phyloP scores from a whole-genome alignment of 2,888 invertebrate genomes.

The Rugalucina vietnamica region DNA sequence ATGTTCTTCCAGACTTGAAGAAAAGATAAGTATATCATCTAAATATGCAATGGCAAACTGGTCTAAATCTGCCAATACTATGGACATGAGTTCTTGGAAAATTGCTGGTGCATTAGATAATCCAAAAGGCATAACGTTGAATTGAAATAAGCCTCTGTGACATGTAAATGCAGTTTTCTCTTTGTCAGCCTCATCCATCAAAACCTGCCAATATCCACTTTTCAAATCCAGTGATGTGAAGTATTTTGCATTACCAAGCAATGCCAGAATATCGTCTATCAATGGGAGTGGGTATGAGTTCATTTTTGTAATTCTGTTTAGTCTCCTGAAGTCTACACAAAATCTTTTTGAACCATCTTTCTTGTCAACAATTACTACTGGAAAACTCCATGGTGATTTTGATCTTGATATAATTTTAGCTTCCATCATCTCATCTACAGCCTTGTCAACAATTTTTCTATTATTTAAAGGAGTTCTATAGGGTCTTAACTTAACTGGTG shows the following conservation, averaged over 20 bases:
- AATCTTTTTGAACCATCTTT: slow-evolving; percentile 25
- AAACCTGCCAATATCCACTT: slow-evolving; percentile 38
- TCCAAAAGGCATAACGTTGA: slow-evolving; percentile 42
- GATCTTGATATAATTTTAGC: slow-evolving; percentile 13
- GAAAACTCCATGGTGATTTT: slow-evolving; percentile 2
- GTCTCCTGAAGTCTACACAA: slow-evolving; percentile 29
- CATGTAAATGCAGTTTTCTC: slow-evolving; percentile 49
- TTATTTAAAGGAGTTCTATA: slow-evolving; percentile 32
- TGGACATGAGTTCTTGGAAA: slow-evolving; percentile 27
- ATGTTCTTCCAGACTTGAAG: slow-evolving; percentile 41
- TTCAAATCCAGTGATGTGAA: slow-evolving; percentile 42
- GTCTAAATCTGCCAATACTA: slow-evolving; percentile 38
- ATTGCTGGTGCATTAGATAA: slow-evolving; percentile 30
- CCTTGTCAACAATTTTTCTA: slow-evolving; percentile 10
- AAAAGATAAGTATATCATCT: slow-evolving; percentile 45
- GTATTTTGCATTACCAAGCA: slow-evolving; percentile 29
- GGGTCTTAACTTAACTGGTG: slow-evolving; percentile 26
- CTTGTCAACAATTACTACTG: slow-evolving; percentile 20
- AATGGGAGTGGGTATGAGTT: slow-evolving; percentile 39
- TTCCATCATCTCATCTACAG: slow-evolving; percentile 37
- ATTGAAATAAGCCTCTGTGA: slow-evolving; percentile 46
- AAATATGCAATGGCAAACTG: slow-evolving; percentile 36
- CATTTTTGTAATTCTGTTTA: slow-evolving; percentile 11
- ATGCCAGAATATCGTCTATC: slow-evolving; percentile 38
- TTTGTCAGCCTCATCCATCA: slow-evolving; percentile 23